These are phyloP conservation scores for Syngnathus acus DNA, from an alignment of 2,797 vertebrate species.

Conservation along the genomic window DNA sequence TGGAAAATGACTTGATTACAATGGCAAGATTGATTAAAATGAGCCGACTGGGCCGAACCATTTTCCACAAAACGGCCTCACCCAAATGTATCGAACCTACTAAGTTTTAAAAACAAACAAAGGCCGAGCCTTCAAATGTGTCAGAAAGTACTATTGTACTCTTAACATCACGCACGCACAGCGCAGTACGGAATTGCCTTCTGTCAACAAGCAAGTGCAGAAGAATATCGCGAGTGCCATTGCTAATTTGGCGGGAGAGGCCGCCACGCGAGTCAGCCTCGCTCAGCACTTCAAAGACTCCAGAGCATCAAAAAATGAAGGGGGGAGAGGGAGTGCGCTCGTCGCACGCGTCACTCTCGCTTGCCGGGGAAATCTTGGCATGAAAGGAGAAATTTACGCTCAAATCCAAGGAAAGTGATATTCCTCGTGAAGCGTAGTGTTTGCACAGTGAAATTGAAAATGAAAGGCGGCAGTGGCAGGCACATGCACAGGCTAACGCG, in stretches of 20 bases:
- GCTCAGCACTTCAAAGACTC: conserved; percentile 67
- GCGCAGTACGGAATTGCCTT: neutral
- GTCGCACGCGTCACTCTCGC: conserved; percentile 38
- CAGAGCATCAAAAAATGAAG: conserved; percentile 45
- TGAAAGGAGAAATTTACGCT: conserved; percentile 51
- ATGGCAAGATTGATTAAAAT: too few species aligned
- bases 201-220: neutral
- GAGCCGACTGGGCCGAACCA: too few species aligned
- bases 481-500: conserved; percentile 16
- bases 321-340: too few species aligned
- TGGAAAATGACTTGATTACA: too few species aligned
- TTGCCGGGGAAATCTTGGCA: conserved; percentile 57
- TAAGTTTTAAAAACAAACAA: too few species aligned
- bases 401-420: conserved; percentile 47
- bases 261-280: conserved; percentile 54
- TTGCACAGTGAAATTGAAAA: conserved; percentile 61
- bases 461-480: conserved; percentile 52
- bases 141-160: too few species aligned
- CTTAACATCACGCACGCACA: neutral
- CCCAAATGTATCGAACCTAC: too few species aligned
- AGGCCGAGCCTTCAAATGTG: too few species aligned
- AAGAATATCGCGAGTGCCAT: conserved; percentile 64
- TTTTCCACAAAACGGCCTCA: too few species aligned
- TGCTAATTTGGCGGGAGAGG: conserved; percentile 63
- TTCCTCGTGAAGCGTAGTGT: conserved; percentile 48